A percentile compares a stretch with the other conserved stretches of the same genome.
Evolutionary conservation across 2,113 vertebrate genomes (phyloP).

Genomic region (Dendrocopos noguchii): DNA sequence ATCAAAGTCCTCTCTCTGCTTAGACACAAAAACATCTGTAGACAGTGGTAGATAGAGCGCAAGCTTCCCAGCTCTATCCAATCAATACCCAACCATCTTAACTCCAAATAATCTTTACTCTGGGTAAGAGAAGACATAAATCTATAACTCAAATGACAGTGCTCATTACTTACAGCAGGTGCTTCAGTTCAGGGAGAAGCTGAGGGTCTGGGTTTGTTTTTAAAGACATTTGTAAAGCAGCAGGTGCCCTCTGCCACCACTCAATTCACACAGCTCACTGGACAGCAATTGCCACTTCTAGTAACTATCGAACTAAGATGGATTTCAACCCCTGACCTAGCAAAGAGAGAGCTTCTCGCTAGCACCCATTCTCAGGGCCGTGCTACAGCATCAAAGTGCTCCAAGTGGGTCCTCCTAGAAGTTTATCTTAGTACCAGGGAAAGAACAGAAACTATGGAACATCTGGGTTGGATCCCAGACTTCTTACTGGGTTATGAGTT

Average conservation of each 20-base stretch:
- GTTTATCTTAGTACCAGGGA: neutral
- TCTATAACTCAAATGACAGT: neutral
- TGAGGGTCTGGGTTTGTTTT: neutral
- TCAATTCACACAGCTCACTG: neutral
- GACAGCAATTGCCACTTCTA: neutral
- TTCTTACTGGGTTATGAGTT: neutral
- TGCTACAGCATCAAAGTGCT: fast-evolving
- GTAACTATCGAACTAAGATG: neutral
- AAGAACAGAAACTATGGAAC: fast-evolving
- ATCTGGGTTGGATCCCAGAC: neutral
- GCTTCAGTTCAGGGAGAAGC: neutral
- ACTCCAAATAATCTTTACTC: neutral
- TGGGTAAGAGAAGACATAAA: neutral
- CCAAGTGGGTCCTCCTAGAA: neutral
- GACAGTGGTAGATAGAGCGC: fast-evolving
- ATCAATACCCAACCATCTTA: neutral
- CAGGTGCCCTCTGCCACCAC: neutral
- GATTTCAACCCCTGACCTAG: neutral
- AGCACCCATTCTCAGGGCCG: neutral
- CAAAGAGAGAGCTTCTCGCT: neutral
- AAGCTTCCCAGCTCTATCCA: neutral
- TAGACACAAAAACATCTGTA: neutral
- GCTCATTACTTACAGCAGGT: neutral
- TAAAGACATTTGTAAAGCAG: neutral
- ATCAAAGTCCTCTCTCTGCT: neutral